Evolutionary conservation across 2,888 invertebrate species (phyloP), one percentile per base, ranked within the genome.

Genomic region (Xanthorhoe spadicearia): DNA sequence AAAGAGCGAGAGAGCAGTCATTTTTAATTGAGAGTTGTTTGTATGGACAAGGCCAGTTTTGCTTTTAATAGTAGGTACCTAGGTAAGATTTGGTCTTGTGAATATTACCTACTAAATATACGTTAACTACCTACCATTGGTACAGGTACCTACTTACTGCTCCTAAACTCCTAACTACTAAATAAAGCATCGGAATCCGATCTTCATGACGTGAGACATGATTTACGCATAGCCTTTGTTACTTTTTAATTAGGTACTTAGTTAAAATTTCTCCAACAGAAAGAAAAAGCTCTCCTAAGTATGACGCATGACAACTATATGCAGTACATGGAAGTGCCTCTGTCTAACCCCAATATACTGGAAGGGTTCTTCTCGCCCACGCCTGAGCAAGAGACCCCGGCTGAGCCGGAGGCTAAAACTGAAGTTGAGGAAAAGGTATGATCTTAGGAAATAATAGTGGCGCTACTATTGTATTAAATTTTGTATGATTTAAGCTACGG

Each of bases 251-350:
- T n/a, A n/a, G n/a, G n/a, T n/a, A n/a, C n/a, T n/a, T n/a, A 35
- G 7, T 35, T 35, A 35, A 35, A 38, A 43, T 43, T 13, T 43
- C 13, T 13, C 13, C 38, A 46, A 50, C 78, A 87, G 84, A 85
- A 86, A 75, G 86, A 89, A 58, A 86, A 86, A 68, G 81, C 78
- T 66, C 75, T 82, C 61, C 76, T 80, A 2, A 77, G 67, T 51
- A 72, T 87, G 49, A 78, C 74, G 86, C 62, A 13, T 78, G 88
- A 89, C 56, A 77, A 74, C 1, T 88, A 79, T 73, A 87, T 86
- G 71, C 84, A 89, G 67, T 92, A 87, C 73, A 86, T 91, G 73
- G 89, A 90, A 70, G 84, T 87, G 32, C 88, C 90, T 0, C 75
- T 78, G 19, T 72, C 70, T 46, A 83, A 74, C 62, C 61, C 84